Percentiles rank a stretch among this genome's conserved stretches.
phyloP scores from a whole-genome alignment of 2,888 invertebrate genomes.

The Eupithecia subfuscata region DNA sequence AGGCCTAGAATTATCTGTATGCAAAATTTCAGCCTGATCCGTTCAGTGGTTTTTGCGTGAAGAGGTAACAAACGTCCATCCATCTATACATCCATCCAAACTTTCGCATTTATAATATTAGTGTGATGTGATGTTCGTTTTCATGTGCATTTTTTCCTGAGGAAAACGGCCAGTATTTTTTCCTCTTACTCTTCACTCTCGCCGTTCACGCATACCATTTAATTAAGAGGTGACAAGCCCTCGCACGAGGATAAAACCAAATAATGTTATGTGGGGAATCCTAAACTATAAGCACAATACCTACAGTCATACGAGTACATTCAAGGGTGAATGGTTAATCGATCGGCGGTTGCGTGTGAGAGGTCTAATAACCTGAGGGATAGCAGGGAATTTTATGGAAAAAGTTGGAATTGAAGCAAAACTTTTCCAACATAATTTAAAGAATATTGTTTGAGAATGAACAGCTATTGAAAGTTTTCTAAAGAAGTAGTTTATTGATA shows the following conservation, averaged over 20 bases:
- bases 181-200: not conserved
- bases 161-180: not conserved
- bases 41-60: no score
- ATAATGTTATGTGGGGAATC: slow-evolving; percentile 38
- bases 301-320: slow-evolving; percentile 29
- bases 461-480: not conserved
- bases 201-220: not conserved
- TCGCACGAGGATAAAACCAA: not conserved
- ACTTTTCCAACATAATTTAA: not conserved
- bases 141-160: not conserved
- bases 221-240: not conserved
- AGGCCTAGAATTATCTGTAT: no score
- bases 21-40: no score
- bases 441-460: not conserved
- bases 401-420: slow-evolving; percentile 8
- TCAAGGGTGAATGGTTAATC: slow-evolving; percentile 64
- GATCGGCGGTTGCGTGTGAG: slow-evolving; percentile 56
- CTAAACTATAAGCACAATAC: slow-evolving; percentile 14
- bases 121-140: no score
- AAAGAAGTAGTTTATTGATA: not conserved
- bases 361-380: slow-evolving; percentile 8
- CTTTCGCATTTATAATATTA: no score
- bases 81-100: no score
- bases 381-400: not conserved
- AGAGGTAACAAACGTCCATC: no score